A percentile compares a stretch with the other conserved stretches of the same genome.
phyloP scores from a whole-genome alignment of 2,888 invertebrate genomes.

The Sinhomidia bicolor region DNA sequence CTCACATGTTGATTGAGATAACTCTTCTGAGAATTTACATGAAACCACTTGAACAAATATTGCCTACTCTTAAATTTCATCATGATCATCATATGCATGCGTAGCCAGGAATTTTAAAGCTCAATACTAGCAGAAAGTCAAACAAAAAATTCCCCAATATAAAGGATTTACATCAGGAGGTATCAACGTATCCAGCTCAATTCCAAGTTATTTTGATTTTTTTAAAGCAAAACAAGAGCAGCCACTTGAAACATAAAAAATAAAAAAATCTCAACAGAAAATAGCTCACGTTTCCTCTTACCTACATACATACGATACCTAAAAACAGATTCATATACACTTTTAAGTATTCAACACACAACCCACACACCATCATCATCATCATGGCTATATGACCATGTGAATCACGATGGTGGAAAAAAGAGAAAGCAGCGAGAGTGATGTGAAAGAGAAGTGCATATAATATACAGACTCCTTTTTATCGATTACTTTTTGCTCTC shows the following conservation, averaged over 20 bases:
- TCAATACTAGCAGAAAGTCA: too few species aligned
- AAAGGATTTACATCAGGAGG: too few species aligned
- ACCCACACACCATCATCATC: neutral
- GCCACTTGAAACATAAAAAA: too few species aligned
- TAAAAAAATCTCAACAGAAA: neutral
- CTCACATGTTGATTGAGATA: neutral
- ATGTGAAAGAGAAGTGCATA: constrained; percentile 69
- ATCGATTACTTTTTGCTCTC: constrained; percentile 70
- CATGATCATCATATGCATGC: neutral
- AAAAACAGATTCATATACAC: neutral
- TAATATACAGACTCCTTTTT: constrained; percentile 70
- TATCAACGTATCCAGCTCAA: neutral
- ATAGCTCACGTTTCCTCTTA: neutral
- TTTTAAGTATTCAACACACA: constrained; percentile 3
- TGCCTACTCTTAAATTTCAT: neutral
- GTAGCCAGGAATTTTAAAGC: too few species aligned
- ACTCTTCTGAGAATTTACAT: neutral
- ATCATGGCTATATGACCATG: neutral
- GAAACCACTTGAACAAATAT: neutral
- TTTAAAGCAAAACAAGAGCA: neutral
- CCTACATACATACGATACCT: neutral
- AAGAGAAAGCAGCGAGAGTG: constrained; percentile 62
- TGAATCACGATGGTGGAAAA: constrained; percentile 48
- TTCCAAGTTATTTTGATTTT: neutral
- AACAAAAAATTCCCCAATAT: too few species aligned